These are phyloP conservation scores for Idaea biselata DNA, from an alignment of 2,888 invertebrate genomes.

Conservation along the genomic window DNA sequence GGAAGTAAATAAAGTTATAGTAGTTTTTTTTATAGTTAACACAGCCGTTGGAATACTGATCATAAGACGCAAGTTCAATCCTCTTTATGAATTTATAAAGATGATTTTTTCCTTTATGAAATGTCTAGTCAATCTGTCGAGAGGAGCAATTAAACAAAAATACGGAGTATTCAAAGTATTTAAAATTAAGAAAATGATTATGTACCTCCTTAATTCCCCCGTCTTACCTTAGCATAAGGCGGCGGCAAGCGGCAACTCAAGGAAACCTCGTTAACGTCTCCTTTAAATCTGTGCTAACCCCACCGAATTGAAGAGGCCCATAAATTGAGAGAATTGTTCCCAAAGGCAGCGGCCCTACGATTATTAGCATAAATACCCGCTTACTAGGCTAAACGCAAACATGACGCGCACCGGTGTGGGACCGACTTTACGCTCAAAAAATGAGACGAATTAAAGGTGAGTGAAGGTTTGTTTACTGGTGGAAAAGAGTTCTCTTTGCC, in stretches of 20 bases:
- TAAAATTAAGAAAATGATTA: no score
- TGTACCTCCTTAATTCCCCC: not conserved
- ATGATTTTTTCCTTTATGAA: no score
- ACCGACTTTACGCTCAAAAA: slow-evolving; percentile 9
- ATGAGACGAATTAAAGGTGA: slow-evolving; percentile 18
- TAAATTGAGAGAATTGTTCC: slow-evolving; percentile 62
- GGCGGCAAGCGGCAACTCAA: slow-evolving; percentile 8
- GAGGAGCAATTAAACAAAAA: no score
- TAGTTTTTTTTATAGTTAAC: no score
- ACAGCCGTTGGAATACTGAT: no score
- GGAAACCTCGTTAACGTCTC: slow-evolving; percentile 38
- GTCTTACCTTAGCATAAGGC: not conserved
- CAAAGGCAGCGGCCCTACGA: slow-evolving; percentile 39
- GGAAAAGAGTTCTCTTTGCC: not conserved
- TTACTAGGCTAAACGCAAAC: slow-evolving; percentile 57
- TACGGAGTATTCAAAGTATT: no score
- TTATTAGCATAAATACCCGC: slow-evolving; percentile 65
- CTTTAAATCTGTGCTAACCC: slow-evolving; percentile 53
- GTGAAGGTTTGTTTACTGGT: slow-evolving; percentile 10
- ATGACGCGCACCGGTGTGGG: slow-evolving; percentile 28
- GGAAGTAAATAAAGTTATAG: no score
- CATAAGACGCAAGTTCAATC: no score
- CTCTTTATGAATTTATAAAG: no score
- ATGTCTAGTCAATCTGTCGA: no score
- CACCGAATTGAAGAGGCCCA: slow-evolving; percentile 50